A percentile compares a stretch with the other conserved stretches of the same genome.
Evolutionary conservation across 2,888 invertebrate genomes (phyloP).

Genomic region (Dryobotodes eremita): DNA sequence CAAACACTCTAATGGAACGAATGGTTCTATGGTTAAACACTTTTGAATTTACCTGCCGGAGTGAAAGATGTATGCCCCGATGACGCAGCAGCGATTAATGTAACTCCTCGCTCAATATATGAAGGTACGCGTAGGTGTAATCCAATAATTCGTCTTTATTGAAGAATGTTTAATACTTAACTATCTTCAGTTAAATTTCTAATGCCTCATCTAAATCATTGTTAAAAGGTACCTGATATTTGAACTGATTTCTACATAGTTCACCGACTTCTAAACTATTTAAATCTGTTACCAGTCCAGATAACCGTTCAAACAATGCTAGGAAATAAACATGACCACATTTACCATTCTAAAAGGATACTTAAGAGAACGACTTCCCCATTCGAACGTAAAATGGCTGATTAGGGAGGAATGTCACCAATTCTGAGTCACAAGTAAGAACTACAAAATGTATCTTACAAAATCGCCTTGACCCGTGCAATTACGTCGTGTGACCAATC

Average conservation of each 20-base stretch:
- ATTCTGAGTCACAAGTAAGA: constrained; percentile 51
- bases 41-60: constrained; percentile 34
- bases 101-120: background rate
- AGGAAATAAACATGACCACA: constrained; percentile 45
- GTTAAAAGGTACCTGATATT: background rate
- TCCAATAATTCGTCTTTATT: background rate
- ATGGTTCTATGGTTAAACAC: constrained; percentile 47
- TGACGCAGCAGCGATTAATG: constrained; percentile 2
- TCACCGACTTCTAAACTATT: constrained; percentile 37
- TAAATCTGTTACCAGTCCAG: constrained; percentile 42
- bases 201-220: background rate
- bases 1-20: constrained; percentile 44
- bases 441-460: constrained; percentile 53
- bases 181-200: background rate
- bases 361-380: constrained; percentile 55
- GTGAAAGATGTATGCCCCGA: constrained; percentile 44
- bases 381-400: constrained; percentile 59
- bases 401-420: constrained; percentile 65
- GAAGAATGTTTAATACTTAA: background rate
- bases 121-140: background rate
- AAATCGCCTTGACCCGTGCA: constrained; percentile 67
- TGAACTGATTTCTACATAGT: background rate
- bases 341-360: constrained; percentile 63
- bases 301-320: constrained; percentile 54
- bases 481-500: constrained; percentile 66